Conservation (phyloP, 2,113 vertebrate species). For the Centropus bengalensis region DNA sequence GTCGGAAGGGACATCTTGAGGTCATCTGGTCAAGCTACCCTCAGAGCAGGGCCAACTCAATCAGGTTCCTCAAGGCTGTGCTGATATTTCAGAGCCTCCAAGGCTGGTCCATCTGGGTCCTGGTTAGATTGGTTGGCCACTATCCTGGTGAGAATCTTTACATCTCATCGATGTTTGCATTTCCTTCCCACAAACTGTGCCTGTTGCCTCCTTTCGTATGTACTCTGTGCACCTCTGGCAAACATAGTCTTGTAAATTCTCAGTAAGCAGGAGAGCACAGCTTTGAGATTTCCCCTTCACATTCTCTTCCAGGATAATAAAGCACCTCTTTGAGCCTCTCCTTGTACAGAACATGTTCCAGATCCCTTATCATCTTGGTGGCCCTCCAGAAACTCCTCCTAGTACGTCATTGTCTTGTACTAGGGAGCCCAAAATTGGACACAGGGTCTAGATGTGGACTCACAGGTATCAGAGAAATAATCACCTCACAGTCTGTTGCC, state of each 20-base stretch:
- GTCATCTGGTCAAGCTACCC: constrained; percentile 33
- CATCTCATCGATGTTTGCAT: background rate
- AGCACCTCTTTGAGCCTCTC: background rate
- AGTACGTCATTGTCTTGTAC: background rate
- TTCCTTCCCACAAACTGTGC: background rate
- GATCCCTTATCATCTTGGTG: background rate
- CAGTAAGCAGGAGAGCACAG: background rate
- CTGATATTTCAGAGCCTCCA: background rate
- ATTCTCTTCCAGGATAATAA: background rate
- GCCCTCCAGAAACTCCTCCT: background rate
- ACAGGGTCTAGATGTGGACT: background rate
- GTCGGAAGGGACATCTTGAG: constrained; percentile 27
- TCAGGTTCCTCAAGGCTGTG: background rate
- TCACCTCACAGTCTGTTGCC: background rate
- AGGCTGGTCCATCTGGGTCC: background rate
- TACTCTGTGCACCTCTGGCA: background rate
- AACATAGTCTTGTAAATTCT: background rate
- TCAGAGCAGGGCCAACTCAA: background rate
- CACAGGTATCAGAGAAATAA: background rate
- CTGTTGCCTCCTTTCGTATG: background rate
- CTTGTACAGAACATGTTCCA: background rate
- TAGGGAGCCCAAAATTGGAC: background rate
- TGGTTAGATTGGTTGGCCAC: background rate
- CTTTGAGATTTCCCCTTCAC: background rate
- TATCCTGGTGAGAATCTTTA: background rate